Base-by-base conservation (phyloP, 2,113 vertebrate genomes). In the Dromaius novaehollandiae region DNA sequence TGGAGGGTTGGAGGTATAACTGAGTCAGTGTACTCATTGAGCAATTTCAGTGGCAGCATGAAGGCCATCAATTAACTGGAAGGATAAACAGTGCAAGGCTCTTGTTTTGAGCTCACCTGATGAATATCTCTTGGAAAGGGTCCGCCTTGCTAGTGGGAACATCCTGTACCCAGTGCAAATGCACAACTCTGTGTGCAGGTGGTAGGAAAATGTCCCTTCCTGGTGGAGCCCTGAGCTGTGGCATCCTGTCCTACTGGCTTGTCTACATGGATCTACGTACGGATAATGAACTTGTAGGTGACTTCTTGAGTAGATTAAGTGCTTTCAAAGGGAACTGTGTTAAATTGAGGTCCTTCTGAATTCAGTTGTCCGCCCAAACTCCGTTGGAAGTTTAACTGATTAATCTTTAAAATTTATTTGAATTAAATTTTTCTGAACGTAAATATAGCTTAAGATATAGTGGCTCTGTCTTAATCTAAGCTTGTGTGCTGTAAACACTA, bases 211-310 rank as follows among this genome's bases (percentile, higher is more conserved):
- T 63, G 68, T 80, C 58, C 26, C 40, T 89, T 87, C 7, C 56
- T 66, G 58, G 40, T 70, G 50, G 63, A 90, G 58, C 58, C 1
- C 63, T 32, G 63, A 40, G 63, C 64, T 84, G n/a, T 88, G 93
- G 90, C 80, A 96, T 93, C 90, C 64, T 82, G 95, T 89, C 80
- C 61, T 92, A 69, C 96, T 92, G 77, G 95, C 92, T 94, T 56
- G 51, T 60, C 92, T 75, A 44, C 87, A 36, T 65, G 82, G 48
- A 38, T 73, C 78, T 95, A 58, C 38, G 70, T 51, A 61, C 48
- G 61, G 80, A 32, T 81, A 51, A 50, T 77, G 75, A 63, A 48
- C 48, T 63, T 69, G 21, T 70, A 16, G 34, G 19, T 76, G 82
- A 61, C 53, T 89, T 70, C 38, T 74, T 44, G n/a, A 50, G 73